A percentile compares a stretch with the other conserved stretches of the same genome.
These are phyloP conservation scores for Adrianichthys oophorus DNA, from an alignment of 2,797 vertebrate genomes.

Conservation along the genomic window DNA sequence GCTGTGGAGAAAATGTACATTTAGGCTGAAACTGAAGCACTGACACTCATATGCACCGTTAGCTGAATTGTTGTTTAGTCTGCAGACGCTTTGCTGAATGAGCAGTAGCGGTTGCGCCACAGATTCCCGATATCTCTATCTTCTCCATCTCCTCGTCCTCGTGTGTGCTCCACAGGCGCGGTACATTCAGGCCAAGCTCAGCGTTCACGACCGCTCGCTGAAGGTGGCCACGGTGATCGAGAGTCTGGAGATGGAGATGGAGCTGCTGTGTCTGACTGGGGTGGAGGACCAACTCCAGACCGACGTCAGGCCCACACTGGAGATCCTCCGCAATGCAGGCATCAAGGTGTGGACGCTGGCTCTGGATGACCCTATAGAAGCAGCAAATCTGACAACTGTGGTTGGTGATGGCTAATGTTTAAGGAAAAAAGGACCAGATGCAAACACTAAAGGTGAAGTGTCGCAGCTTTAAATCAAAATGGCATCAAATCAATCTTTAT, in stretches of 20 bases:
- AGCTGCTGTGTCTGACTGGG: slow-evolving; percentile 92
- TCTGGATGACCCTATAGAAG: slow-evolving; percentile 11
- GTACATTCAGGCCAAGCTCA: slow-evolving; percentile 94
- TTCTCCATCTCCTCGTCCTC: too few relatives aligned
- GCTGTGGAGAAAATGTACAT: background rate
- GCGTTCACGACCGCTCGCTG: slow-evolving; percentile 94
- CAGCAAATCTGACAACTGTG: slow-evolving; percentile 1
- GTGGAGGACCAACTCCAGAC: slow-evolving; percentile 96
- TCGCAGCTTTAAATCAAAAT: too few relatives aligned
- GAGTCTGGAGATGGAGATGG: slow-evolving; percentile 99
- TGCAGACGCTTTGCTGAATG: too few relatives aligned
- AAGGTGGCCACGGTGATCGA: slow-evolving; percentile 97
- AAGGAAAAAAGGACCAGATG: too few relatives aligned
- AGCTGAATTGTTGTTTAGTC: too few relatives aligned
- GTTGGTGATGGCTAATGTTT: too few relatives aligned
- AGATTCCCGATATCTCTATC: too few relatives aligned
- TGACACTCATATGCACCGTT: too few relatives aligned
- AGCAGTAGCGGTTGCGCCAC: too few relatives aligned
- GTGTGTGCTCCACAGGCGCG: slow-evolving; percentile 79
- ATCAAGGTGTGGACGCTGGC: slow-evolving; percentile 86
- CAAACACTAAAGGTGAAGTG: too few relatives aligned
- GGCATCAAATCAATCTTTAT: too few relatives aligned
- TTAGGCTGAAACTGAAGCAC: background rate
- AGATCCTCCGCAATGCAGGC: slow-evolving; percentile 94
- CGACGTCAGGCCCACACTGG: slow-evolving; percentile 93